Conservation (phyloP, 2,797 vertebrate species). For the Cetoscarus ocellatus region DNA sequence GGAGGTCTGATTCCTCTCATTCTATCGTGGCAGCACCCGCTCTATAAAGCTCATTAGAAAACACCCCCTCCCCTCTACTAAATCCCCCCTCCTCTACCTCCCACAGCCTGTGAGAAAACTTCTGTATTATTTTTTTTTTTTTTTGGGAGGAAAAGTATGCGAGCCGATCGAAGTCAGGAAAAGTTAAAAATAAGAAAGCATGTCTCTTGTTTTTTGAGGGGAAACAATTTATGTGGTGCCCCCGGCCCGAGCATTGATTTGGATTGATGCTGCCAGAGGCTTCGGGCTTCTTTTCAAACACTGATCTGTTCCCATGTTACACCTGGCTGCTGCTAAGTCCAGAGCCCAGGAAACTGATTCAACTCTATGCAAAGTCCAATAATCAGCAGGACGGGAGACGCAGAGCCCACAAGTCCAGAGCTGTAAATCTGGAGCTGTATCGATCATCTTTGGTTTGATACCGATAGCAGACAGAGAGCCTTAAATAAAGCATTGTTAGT, state of each 20-base stretch:
- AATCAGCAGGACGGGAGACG: constrained; percentile 58
- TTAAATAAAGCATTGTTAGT: constrained; percentile 24
- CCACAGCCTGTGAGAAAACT: constrained; percentile 31
- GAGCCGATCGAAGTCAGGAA: constrained; percentile 40
- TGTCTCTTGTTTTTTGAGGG: constrained; percentile 35
- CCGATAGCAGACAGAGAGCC: constrained; percentile 58
- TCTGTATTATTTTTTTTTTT: constrained; percentile 22
- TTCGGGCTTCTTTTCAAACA: constrained; percentile 72
- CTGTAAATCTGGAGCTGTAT: constrained; percentile 62
- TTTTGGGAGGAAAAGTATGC: constrained; percentile 28
- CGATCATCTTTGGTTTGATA: constrained; percentile 65
- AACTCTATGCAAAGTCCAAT: constrained; percentile 63
- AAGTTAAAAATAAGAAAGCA: constrained; percentile 46
- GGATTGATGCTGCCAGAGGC: constrained; percentile 66
- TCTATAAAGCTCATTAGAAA: constrained; percentile 72
- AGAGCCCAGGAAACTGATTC: constrained; percentile 46
- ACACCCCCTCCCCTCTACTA: constrained; percentile 28
- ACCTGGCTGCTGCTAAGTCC: constrained; percentile 66
- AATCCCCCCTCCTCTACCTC: constrained; percentile 29
- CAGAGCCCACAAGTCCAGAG: constrained; percentile 27
- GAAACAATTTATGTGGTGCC: constrained; percentile 56
- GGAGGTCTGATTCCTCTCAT: constrained; percentile 71
- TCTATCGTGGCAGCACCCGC: constrained; percentile 39
- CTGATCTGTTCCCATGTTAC: constrained; percentile 67
- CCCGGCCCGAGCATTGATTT: constrained; percentile 67